A percentile compares a stretch with the other conserved stretches of the same genome.
phyloP scores from a whole-genome alignment of 2,113 vertebrate genomes.

The Galemys pyrenaicus region DNA sequence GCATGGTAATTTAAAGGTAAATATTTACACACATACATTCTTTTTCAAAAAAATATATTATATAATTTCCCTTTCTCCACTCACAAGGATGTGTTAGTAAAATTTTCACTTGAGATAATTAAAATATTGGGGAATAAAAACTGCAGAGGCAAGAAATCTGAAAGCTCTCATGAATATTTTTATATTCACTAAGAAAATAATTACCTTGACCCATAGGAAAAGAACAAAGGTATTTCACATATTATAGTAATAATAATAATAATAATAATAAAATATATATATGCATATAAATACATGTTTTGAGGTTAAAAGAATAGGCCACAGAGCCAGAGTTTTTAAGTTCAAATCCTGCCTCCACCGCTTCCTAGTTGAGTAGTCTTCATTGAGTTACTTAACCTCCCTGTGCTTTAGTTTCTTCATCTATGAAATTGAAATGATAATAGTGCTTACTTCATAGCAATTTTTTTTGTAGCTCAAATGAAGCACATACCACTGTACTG shows the following conservation, averaged over 20 bases:
- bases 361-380: background rate
- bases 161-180: background rate
- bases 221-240: background rate
- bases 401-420: background rate
- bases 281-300: background rate
- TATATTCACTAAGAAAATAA: background rate
- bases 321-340: background rate
- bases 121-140: background rate
- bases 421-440: background rate
- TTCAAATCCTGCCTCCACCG: background rate
- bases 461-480: background rate
- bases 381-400: background rate
- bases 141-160: background rate
- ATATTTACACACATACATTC: background rate
- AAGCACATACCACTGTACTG: background rate
- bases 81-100: background rate
- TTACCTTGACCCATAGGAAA: background rate
- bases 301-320: background rate
- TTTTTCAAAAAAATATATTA: too few species aligned
- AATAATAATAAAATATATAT: background rate
- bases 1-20: background rate
- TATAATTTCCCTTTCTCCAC: background rate
- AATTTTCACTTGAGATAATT: constrained; percentile 13
- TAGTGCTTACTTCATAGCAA: background rate
- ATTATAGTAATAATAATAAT: background rate